These are phyloP conservation scores for Megalurothrips usitatus DNA, from an alignment of 2,888 invertebrate genomes.

Conservation along the genomic window DNA sequence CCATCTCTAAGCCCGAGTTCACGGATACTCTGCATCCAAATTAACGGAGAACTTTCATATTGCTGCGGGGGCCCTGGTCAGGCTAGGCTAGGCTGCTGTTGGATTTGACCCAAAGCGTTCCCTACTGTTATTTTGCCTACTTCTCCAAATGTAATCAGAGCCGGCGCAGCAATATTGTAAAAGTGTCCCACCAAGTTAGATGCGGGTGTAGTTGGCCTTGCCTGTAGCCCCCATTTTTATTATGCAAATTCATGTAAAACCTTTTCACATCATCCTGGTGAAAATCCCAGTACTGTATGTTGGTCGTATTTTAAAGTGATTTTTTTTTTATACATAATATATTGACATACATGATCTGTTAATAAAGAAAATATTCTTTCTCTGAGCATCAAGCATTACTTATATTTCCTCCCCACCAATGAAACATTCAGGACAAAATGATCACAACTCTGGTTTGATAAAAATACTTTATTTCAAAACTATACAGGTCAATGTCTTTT, in stretches of 20 bases:
- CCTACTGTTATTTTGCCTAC: too few relatives aligned
- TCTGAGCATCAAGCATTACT: neutral
- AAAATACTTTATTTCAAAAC: neutral
- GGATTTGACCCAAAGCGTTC: too few relatives aligned
- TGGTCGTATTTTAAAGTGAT: neutral
- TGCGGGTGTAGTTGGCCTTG: neutral
- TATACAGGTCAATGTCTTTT: neutral
- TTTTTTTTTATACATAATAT: neutral
- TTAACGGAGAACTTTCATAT: too few relatives aligned
- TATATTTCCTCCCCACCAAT: neutral
- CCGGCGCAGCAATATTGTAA: too few relatives aligned
- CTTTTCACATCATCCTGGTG: neutral
- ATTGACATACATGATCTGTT: slow-evolving; percentile 16
- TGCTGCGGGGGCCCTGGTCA: too few relatives aligned
- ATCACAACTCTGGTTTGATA: neutral
- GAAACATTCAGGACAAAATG: too few relatives aligned
- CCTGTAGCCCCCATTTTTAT: neutral
- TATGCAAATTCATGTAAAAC: neutral
- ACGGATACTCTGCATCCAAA: too few relatives aligned
- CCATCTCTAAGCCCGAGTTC: neutral
- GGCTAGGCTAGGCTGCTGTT: too few relatives aligned
- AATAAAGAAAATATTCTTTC: slow-evolving; percentile 21
- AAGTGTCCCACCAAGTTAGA: too few relatives aligned
- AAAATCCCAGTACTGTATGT: neutral
- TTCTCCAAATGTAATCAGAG: too few relatives aligned